Percentiles rank a stretch among this genome's conserved stretches.
Conservation (phyloP, 1,140 invertebrate species). For the Rhagoletis zephyria region DNA sequence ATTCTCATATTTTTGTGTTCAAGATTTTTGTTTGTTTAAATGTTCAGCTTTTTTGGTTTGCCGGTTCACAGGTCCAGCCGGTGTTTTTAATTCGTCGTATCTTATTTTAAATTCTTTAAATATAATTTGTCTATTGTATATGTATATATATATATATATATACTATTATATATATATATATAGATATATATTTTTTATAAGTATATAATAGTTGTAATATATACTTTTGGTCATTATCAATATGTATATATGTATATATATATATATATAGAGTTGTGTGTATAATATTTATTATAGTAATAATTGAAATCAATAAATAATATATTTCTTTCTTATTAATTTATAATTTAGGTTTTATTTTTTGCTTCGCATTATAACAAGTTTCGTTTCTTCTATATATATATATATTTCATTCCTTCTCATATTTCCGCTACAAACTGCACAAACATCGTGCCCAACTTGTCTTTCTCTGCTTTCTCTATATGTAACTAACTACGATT, state of each 20-base stretch:
- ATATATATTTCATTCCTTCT: not conserved
- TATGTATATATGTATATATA: not conserved
- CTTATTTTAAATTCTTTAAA: conserved; percentile 43
- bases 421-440: conserved; percentile 26
- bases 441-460: conserved; percentile 29
- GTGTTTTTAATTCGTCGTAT: conserved; percentile 51
- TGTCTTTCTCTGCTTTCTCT: conserved; percentile 48
- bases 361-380: conserved; percentile 42
- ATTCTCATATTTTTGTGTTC: not conserved
- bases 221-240: conserved; percentile 48
- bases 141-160: conserved; percentile 22
- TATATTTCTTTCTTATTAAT: conserved; percentile 23
- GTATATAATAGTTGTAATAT: conserved; percentile 53
- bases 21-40: conserved; percentile 8
- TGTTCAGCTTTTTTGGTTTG: conserved; percentile 46
- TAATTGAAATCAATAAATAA: conserved; percentile 53
- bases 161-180: not conserved
- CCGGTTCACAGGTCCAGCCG: conserved; percentile 45
- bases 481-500: conserved; percentile 27
- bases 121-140: conserved; percentile 51
- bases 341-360: conserved; percentile 45
- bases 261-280: conserved; percentile 29
- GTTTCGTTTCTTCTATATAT: conserved; percentile 22
- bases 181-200: conserved; percentile 62
- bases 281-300: conserved; percentile 52